Evolutionary conservation across 2,888 invertebrate species (phyloP), one percentile per base, ranked within the genome.

Genomic region (Tineola bisselliella): DNA sequence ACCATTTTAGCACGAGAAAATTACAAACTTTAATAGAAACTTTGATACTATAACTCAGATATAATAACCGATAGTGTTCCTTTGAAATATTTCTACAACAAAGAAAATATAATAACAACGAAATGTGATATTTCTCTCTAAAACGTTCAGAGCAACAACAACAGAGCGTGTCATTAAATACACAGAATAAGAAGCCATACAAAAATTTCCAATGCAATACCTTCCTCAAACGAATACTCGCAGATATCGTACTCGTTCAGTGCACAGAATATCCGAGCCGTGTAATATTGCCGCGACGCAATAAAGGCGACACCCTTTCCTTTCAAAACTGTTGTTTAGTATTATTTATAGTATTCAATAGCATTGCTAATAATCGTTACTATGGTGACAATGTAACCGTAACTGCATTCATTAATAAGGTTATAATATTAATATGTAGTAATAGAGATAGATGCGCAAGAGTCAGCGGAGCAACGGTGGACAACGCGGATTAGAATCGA

Each of bases 151-250:
- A 44, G 44, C 10, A n/a, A n/a, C n/a, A 25, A 25, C 25, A 6
- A 6, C 25, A 25, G 25, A 6, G 2, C n/a, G 25, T 25, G 54
- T 54, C 54, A 54, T 54, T 54, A 54, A 54, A 64, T 66, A 66
- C 67, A 64, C 65, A 65, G 64, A 66, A 66, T 66, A 67, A 69
- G 67, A 64, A 69, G 65, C 66, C 65, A 69, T 68, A 68, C 70
- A 70, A 69, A 72, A 70, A 71, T 69, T 69, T 66, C 66, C 61
- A 44, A 59, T 30, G 62, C 64, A 63, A 58, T 63, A 61, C 62
- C 54, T 54, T 54, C 54, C 25, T 54, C 54, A 18, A 25, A 25
- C 54, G 19, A 54, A 54, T 13, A 43, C 43, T 48, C 15, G 15
- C 54, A 54, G 54, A 54, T 54, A 54, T n/a, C n/a, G 11, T 10